Evolutionary conservation across 92 coral and sea anemone genomes (phyloP), one percentile per base, ranked within the genome.

Genomic region (Palythoa grandiflora): DNA sequence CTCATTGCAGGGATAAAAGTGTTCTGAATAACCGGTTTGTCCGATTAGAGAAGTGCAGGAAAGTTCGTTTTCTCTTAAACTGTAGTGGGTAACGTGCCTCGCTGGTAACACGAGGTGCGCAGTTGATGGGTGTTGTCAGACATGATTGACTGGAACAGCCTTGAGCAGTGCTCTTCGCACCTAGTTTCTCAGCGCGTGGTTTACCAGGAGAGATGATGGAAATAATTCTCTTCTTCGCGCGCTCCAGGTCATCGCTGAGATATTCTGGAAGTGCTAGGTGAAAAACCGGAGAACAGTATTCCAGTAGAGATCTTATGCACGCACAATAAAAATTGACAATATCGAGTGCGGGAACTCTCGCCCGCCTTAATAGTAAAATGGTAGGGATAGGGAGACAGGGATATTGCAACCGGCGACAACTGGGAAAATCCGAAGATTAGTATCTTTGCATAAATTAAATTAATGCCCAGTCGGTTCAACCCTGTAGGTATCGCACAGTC

Each of bases 11-110:
- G 28, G 28, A 65, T 16, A 65, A 65, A 65, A 17, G 71, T 65
- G 37, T 59, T 59, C 65, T 59, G 5, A 59, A 59, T 28, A 28
- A 59, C 65, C 19, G 65, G 65, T 59, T 65, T 65, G 71, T 65
- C 35, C 71, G 71, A 65, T 5, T 65, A 65, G 37, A 17, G 36
- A 65, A 65, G 71, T 65, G 71, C 71, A 17, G 9, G 71, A 65
- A 65, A 65, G 15, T 65, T 65, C 71, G 71, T 65, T 65, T 65
- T 21, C 70, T 61, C 71, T 65, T 65, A 65, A 65, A 65, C 21
- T 65, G 71, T 65, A 65, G 71, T 65, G 71, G 71, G 71, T 35
- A 16, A 3, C 28, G 71, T 65, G 71, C 71, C 71, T 16, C 16
- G 4, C 3, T 65, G 15, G 35, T 3, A 65, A 21, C 71, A 65